Evolutionary conservation across 2,797 vertebrate species (phyloP).

Genomic region (Macrochelys suwanniensis): DNA sequence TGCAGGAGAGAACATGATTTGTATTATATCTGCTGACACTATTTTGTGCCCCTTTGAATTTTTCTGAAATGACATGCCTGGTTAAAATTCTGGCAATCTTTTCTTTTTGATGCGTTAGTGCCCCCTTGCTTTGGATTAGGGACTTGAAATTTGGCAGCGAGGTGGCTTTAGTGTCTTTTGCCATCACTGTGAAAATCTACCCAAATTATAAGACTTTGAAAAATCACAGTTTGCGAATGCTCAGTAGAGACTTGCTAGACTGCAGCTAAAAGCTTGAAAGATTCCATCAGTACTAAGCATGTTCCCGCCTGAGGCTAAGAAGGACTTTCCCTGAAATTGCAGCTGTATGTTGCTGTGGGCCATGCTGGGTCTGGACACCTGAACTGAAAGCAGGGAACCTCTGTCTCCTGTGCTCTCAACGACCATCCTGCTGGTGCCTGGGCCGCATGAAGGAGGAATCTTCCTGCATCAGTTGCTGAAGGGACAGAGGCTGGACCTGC

Average conservation of each 20-base stretch:
- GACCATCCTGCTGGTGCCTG: too few species aligned
- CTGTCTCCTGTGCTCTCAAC: too few species aligned
- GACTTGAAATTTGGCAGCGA: not conserved
- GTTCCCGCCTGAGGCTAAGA: not conserved
- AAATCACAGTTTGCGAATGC: not conserved
- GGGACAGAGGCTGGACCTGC: too few species aligned
- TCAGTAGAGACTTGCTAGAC: not conserved
- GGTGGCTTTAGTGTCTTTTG: not conserved
- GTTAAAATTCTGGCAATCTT: too few species aligned
- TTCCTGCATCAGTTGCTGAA: not conserved
- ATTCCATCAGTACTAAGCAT: not conserved
- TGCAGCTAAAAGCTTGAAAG: not conserved
- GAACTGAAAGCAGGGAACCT: not conserved
- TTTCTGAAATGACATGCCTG: too few species aligned
- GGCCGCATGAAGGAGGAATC: not conserved
- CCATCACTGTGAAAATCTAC: not conserved
- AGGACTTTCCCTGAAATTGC: not conserved
- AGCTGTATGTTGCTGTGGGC: not conserved
- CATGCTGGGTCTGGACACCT: not conserved
- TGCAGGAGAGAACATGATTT: too few species aligned
- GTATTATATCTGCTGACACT: too few species aligned
- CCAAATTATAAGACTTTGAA: not conserved
- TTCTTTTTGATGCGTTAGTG: too few species aligned
- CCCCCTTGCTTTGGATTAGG: not conserved
- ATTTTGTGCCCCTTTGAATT: too few species aligned